Evolutionary conservation across 2,888 invertebrate species (phyloP).

Genomic region (Platycheirus rosarum): DNA sequence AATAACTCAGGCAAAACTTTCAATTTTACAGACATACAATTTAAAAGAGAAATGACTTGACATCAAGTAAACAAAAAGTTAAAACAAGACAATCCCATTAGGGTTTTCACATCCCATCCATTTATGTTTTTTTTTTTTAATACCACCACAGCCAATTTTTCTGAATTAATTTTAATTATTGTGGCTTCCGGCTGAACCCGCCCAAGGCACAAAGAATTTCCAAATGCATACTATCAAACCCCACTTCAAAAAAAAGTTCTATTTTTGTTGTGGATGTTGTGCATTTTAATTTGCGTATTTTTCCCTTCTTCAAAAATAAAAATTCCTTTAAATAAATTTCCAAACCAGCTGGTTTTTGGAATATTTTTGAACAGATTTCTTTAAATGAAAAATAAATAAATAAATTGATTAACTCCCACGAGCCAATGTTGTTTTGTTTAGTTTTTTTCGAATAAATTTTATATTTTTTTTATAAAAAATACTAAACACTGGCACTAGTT

Average conservation of each 20-base stretch:
- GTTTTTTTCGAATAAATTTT: constrained; percentile 15
- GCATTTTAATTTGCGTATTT: constrained; percentile 38
- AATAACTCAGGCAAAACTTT: too few species aligned
- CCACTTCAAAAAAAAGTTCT: neutral
- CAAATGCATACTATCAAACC: constrained; percentile 10
- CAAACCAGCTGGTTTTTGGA: constrained; percentile 45
- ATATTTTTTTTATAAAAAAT: constrained; percentile 47
- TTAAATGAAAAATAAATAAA: neutral
- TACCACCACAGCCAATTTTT: constrained; percentile 14
- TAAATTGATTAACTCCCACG: neutral
- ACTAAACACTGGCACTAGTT: constrained; percentile 51
- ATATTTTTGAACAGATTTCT: constrained; percentile 20
- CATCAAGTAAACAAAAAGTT: neutral
- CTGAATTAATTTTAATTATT: constrained; percentile 58
- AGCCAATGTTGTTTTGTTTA: constrained; percentile 17
- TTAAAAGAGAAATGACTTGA: too few species aligned
- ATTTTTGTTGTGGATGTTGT: constrained; percentile 30
- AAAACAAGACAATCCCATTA: constrained; percentile 27
- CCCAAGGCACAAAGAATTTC: constrained; percentile 11
- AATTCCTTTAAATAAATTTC: constrained; percentile 45
- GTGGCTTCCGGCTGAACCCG: constrained; percentile 45
- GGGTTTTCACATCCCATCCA: constrained; percentile 11
- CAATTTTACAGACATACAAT: too few species aligned
- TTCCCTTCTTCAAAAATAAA: constrained; percentile 8
- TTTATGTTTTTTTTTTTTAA: constrained; percentile 2